A percentile compares a stretch with the other conserved stretches of the same genome.
phyloP scores from a whole-genome alignment of 1,140 invertebrate species.

The Archegozetes longisetosus region DNA sequence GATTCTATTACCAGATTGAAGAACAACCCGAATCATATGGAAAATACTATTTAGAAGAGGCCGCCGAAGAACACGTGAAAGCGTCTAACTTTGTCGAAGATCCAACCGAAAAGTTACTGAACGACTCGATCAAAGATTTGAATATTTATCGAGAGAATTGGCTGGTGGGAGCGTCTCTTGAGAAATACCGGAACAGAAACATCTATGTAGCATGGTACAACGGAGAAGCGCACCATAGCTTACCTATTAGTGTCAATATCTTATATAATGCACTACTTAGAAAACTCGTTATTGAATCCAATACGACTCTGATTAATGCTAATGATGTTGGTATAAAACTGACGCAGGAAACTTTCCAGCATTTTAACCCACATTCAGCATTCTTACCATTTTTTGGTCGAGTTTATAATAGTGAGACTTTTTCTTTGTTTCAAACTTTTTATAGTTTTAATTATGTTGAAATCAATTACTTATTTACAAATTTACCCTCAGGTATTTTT shows the following conservation, averaged over 20 bases:
- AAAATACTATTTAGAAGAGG: conserved; percentile 5
- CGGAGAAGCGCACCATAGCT: conserved; percentile 13
- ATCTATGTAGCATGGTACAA: conserved; percentile 16
- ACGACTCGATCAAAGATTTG: conserved; percentile 2
- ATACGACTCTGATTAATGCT: not conserved
- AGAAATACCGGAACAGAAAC: conserved; percentile 9
- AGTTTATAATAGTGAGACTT: conserved; percentile 6
- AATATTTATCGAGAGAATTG: conserved; percentile 9
- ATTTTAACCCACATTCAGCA: conserved; percentile 14
- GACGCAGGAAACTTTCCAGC: conserved; percentile 5
- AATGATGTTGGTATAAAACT: conserved; percentile 12
- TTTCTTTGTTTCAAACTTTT: not conserved
- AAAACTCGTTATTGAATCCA: conserved; percentile 3
- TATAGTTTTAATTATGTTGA: not conserved
- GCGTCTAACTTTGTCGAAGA: not conserved
- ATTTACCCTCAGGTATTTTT: conserved; percentile 12
- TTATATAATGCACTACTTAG: conserved; percentile 14
- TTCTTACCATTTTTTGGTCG: conserved; percentile 15
- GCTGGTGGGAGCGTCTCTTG: conserved; percentile 11
- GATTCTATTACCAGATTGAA: conserved; percentile 4
- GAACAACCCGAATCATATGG: not conserved
- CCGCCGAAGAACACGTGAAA: not conserved
- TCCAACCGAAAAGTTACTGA: conserved; percentile 4
- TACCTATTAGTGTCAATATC: conserved; percentile 10
- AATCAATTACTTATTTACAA: not conserved